phyloP scores from a whole-genome alignment of 2,113 vertebrate species.

The Suncus etruscus region DNA sequence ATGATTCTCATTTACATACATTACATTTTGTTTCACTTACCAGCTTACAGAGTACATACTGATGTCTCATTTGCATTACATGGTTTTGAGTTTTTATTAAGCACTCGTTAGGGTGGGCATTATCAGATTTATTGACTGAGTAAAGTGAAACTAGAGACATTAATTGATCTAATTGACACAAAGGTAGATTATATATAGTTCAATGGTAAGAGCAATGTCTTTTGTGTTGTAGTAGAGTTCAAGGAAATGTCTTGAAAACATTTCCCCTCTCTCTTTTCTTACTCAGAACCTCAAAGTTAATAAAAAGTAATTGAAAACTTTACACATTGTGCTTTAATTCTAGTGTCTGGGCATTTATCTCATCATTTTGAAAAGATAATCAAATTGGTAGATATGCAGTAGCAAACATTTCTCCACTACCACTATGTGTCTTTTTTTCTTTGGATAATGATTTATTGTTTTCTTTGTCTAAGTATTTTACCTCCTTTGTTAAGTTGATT shows the following conservation, averaged over 20 bases:
- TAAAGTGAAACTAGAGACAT: not conserved
- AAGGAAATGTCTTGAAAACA: constrained; percentile 9
- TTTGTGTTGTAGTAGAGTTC: not conserved
- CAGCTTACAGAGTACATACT: not conserved
- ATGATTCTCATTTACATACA: not conserved
- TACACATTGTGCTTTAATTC: not conserved
- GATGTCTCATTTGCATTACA: not conserved
- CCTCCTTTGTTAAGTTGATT: no score
- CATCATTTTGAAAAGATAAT: not conserved
- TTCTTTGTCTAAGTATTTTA: no score
- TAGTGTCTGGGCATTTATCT: not conserved
- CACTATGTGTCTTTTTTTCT: no score
- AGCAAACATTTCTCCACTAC: no score
- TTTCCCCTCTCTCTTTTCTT: not conserved
- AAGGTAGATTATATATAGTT: no score
- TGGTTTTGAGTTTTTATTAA: constrained; percentile 38
- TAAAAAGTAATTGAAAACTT: constrained; percentile 2
- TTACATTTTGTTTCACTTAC: not conserved
- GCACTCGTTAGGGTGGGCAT: not conserved
- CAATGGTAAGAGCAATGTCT: not conserved
- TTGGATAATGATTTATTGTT: no score
- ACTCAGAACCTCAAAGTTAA: not conserved
- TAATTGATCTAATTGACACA: not conserved
- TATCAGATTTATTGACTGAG: not conserved
- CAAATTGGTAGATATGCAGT: not conserved